Base-by-base conservation (phyloP, 2,888 invertebrate genomes). In the Apodemia zela region DNA sequence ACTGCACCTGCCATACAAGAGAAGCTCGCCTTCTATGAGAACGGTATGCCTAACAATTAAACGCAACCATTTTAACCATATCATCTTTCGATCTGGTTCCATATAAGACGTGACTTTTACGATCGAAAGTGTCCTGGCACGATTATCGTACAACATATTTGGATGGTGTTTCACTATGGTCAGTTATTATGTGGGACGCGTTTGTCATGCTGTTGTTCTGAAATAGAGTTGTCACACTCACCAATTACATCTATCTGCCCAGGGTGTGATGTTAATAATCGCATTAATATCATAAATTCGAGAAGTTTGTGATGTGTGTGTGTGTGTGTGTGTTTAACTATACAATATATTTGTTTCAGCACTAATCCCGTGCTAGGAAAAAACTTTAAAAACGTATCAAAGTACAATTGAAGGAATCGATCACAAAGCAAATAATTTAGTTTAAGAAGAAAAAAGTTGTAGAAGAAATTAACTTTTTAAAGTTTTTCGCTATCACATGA, bases 1-100 rank as follows among this genome's bases (percentile, higher is more conserved):
- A 73, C 87, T 71, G 80, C 91, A 74, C 88, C 90, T 69, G 86
- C 90, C 71, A 92, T 92, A 79, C 84, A 81, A 79, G 89, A 90
- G 80, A 92, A 91, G 82, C 87, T 92, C 72, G 88, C 89, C 81
- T 82, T 92, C 76, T 92, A 90, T 79, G 92, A 91, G 79, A 87
- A 92, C 82, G 91, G 92, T 92, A 89, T 79, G 73, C 80, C 78
- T 77, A 77, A 57, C 54, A 57, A 57, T 57, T 57, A 57, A 57
- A 57, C 59, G 60, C 57, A 47, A 49, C 60, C 60, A 63, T 65
- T 61, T 62, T 63, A 63, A 66, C 54, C 63, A 72, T 75, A 73
- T 72, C 74, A 74, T 77, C 74, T 66, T 62, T 62, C 59, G 60
- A 45, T 59, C 35, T 69, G 69, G 66, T 69, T 65, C 77, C 68